Base-by-base conservation (phyloP, 2,888 invertebrate genomes). In the Prosapia bicincta region DNA sequence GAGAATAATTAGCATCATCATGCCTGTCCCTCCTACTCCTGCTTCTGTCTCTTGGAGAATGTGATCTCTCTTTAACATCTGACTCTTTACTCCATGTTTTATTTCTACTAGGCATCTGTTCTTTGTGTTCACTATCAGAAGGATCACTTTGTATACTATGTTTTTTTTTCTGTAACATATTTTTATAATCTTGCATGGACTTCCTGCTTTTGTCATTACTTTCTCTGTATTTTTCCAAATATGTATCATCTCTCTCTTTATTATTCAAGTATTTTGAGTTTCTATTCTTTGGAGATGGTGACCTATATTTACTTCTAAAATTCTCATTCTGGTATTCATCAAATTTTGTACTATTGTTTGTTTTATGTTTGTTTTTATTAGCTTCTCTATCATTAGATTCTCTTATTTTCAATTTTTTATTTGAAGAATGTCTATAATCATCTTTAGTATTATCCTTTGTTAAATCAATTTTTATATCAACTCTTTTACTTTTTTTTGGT, bases 251-350 rank as follows among this genome's bases (percentile, higher is more conserved):
- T n/a, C 32, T 73, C 23, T 65, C 66, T 23, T 67, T 67, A 72
- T 72, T 65, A 10, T 9, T 69, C 30, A 30, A 6, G 0, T 68
- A 76, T 73, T 78, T 54, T 68, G 54, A 72, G 66, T 65, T 70
- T 74, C 20, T 30, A 24, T 65, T 25, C 67, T 25, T 77, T 72
- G 74, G 32, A 74, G 71, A 76, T 71, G 69, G 25, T 54, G 43
- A 75, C 76, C 43, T 26, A 66, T 66, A 20, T 20, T 10, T 74
- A 74, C 74, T 72, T 54, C 43, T 75, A 20, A n/a, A n/a, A 71
- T 75, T 69, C 69, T 25, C 68, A 30, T 74, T 26, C 54, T 73
- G 74, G 13, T 76, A 32, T 26, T n/a, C n/a, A n/a, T 77, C 76
- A 69, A 15, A 38, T 65, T 78, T 67, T 30, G 43, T 76, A 72